Evolutionary conservation across 2,797 vertebrate species (phyloP).

Genomic region (Florisuga fusca): DNA sequence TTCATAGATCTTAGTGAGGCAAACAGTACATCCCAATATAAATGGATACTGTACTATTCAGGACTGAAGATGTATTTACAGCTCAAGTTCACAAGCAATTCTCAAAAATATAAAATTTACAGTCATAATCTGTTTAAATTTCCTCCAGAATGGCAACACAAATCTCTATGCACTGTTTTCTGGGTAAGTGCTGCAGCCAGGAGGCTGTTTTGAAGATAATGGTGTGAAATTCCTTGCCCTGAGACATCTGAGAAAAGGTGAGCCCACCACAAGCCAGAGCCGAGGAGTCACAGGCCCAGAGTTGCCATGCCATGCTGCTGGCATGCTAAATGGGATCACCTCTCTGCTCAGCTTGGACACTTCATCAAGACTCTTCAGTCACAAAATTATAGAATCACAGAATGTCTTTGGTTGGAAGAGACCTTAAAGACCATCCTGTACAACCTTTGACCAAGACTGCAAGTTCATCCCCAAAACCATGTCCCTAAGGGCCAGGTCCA

Average conservation of each 20-base stretch:
- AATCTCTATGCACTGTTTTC: neutral
- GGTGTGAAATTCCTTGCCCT: neutral
- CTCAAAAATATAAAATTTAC: neutral
- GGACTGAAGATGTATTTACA: neutral
- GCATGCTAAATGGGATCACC: no score
- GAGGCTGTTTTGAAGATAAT: neutral
- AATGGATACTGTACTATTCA: neutral
- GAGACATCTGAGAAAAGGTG: neutral
- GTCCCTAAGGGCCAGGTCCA: no score
- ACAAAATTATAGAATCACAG: no score
- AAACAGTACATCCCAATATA: neutral
- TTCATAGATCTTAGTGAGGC: neutral
- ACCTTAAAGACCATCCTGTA: no score
- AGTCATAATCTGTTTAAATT: neutral
- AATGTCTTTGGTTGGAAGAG: no score
- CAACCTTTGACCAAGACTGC: no score
- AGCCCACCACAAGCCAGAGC: neutral
- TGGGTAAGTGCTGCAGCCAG: neutral
- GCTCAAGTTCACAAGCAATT: neutral
- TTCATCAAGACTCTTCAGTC: neutral
- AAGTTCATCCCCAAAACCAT: no score
- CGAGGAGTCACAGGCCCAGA: neutral
- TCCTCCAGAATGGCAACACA: neutral
- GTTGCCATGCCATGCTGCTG: neutral
- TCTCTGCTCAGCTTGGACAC: neutral